Evolutionary conservation across 2,888 invertebrate species (phyloP), one percentile per base, ranked within the genome.

Genomic region (Synanthedon myopaeformis): DNA sequence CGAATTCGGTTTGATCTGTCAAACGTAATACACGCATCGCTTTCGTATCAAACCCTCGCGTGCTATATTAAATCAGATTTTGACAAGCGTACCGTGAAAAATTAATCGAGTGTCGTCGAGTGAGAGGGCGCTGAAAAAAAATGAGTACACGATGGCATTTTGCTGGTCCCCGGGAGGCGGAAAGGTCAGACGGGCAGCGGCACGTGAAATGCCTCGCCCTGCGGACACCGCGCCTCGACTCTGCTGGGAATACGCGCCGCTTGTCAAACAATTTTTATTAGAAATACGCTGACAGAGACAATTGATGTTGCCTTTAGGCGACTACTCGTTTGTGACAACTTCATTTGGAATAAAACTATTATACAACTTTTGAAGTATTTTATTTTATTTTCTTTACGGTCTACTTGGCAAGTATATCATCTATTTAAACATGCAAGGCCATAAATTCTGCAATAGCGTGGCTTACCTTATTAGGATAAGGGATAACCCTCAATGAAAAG

Each of bases 51-150:
- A 84, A 72, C 81, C 81, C 80, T 73, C 68, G 70, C 74, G 71
- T 65, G 66, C 74, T 70, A 74, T 81, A 83, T 84, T 81, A 83
- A 87, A 87, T 87, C 86, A 84, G 80, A 82, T 87, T 84, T 85
- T 86, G 85, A 87, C 86, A 86, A 82, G 84, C 83, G 85, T 82
- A 82, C 85, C 86, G 81, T 87, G 87, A 82, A 85, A 81, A 86
- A 87, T 85, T 86, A 85, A 86, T 86, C 86, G 83, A 84, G 81
- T 85, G 79, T 76, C 84, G 82, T 81, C 70, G 80, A 79, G 78
- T 79, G 76, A 69, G 70, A 72, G 71, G 70, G 69, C 67, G 67
- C 71, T 64, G 72, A 75, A 79, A 41, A 82, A 83, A 67, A 76
- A 76, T 74, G 74, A 73, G 79, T 82, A 85, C 79, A 82, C 74